Conservation (phyloP, 2,888 invertebrate genomes). For the Clusia tigrina region DNA sequence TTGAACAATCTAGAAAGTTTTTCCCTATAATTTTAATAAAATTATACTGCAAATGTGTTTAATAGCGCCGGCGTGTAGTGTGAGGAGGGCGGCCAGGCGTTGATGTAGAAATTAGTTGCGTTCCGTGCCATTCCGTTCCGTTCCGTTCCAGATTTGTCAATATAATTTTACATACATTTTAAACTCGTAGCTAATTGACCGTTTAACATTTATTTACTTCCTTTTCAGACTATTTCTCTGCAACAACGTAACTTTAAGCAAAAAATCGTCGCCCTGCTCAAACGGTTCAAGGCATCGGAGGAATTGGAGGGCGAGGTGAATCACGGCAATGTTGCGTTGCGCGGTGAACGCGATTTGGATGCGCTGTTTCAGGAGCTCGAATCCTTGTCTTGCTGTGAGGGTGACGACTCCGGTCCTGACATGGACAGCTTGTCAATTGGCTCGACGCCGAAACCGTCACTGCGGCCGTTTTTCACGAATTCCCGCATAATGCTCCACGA, state of each 20-base stretch:
- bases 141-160: not conserved
- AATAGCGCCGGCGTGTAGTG: too few relatives aligned
- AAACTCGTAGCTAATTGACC: too few relatives aligned
- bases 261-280: conserved; percentile 92
- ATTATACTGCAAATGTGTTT: too few relatives aligned
- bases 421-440: conserved; percentile 95
- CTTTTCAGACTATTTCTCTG: conserved; percentile 60
- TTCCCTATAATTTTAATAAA: too few relatives aligned
- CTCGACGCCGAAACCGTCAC: conserved; percentile 95
- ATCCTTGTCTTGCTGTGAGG: conserved; percentile 85
- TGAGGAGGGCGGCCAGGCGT: not conserved
- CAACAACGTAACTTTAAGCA: conserved; percentile 96
- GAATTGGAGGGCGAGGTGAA: conserved; percentile 78
- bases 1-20: not conserved
- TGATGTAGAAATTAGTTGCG: not conserved
- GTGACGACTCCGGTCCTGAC: conserved; percentile 91
- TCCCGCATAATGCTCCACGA: conserved; percentile 78
- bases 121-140: not conserved
- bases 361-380: conserved; percentile 96
- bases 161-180: too few relatives aligned
- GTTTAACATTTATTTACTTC: conserved; percentile 15
- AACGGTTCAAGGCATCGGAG: conserved; percentile 92
- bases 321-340: conserved; percentile 69
- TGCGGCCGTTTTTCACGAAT: conserved; percentile 94
- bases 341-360: conserved; percentile 88